Percentiles rank a stretch among this genome's conserved stretches.
Conservation (phyloP, 1,140 invertebrate species). For the Helicoverpa zea region DNA sequence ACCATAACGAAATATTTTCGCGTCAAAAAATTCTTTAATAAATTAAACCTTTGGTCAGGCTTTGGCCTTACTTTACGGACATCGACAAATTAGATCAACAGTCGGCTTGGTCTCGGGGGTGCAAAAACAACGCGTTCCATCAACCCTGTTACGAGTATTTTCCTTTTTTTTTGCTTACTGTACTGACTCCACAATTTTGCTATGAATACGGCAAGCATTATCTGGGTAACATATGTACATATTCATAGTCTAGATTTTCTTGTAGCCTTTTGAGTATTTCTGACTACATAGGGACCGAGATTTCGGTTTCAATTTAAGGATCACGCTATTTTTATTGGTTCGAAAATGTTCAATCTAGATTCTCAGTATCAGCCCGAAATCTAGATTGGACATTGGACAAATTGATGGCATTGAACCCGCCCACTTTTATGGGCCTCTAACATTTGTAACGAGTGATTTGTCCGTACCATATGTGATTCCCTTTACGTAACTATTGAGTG, state of each 20-base stretch:
- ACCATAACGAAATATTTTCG: slow-evolving; percentile 25
- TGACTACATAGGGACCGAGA: too few relatives aligned
- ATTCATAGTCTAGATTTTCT: slow-evolving; percentile 7
- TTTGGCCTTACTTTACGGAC: slow-evolving; percentile 31
- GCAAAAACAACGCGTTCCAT: slow-evolving; percentile 58
- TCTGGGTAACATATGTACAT: slow-evolving; percentile 8
- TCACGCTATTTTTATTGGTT: too few relatives aligned
- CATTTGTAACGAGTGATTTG: too few relatives aligned
- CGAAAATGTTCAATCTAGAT: too few relatives aligned
- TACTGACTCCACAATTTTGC: slow-evolving; percentile 53
- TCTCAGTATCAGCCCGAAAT: too few relatives aligned
- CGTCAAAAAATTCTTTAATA: slow-evolving; percentile 38
- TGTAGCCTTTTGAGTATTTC: too few relatives aligned
- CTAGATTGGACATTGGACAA: too few relatives aligned
- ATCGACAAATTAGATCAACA: slow-evolving; percentile 68
- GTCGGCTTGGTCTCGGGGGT: slow-evolving; percentile 49
- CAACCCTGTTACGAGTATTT: slow-evolving; percentile 66
- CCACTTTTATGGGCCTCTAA: too few relatives aligned
- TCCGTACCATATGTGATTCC: too few relatives aligned
- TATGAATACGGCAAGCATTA: slow-evolving; percentile 53
- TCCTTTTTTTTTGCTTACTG: slow-evolving; percentile 60
- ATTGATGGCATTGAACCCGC: too few relatives aligned
- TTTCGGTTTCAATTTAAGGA: too few relatives aligned
- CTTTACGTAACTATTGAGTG: too few relatives aligned
- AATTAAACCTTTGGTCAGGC: slow-evolving; percentile 42